phyloP scores from a whole-genome alignment of 2,888 invertebrate species.

The Drosophila kuntzei region DNA sequence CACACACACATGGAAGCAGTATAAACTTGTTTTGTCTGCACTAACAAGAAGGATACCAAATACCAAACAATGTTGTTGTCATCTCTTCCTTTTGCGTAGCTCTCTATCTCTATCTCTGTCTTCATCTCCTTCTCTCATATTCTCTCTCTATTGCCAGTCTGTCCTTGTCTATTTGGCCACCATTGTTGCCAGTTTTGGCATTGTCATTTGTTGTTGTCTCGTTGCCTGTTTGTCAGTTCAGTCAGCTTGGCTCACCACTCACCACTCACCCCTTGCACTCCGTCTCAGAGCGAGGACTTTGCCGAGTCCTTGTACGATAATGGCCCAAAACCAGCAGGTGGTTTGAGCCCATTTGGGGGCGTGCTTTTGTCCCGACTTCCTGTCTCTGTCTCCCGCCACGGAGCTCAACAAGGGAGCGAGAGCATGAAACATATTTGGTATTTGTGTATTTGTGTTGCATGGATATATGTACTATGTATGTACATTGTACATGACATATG shows the following conservation, averaged over 20 bases:
- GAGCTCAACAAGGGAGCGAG: conserved; percentile 10
- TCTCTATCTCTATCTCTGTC: conserved; percentile 19
- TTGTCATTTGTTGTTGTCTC: conserved; percentile 60
- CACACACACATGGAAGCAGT: conserved; percentile 2
- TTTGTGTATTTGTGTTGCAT: conserved; percentile 12
- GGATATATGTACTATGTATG: conserved; percentile 3
- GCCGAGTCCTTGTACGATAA: conserved; percentile 58
- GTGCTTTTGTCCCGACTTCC: conserved; percentile 57
- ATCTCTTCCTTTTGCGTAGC: conserved; percentile 32
- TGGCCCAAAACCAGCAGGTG: conserved; percentile 75
- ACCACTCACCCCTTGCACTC: conserved; percentile 12
- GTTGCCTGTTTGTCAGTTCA: conserved; percentile 70
- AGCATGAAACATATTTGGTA: conserved; percentile 9
- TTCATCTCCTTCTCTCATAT: conserved; percentile 3
- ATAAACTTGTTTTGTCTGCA: conserved; percentile 62
- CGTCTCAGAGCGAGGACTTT: conserved; percentile 23
- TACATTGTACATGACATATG: conserved; percentile 41
- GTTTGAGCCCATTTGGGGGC: conserved; percentile 61
- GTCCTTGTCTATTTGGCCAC: conserved; percentile 58
- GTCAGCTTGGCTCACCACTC: conserved; percentile 41
- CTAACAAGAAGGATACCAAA: conserved; percentile 70
- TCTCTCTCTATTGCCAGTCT: conserved; percentile 45
- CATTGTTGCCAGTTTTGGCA: conserved; percentile 67
- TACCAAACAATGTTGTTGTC: conserved; percentile 71
- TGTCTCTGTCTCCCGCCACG: conserved; percentile 32